Evolutionary conservation across 2,888 invertebrate genomes (phyloP).

Genomic region (Dasysyrphus albostriatus): DNA sequence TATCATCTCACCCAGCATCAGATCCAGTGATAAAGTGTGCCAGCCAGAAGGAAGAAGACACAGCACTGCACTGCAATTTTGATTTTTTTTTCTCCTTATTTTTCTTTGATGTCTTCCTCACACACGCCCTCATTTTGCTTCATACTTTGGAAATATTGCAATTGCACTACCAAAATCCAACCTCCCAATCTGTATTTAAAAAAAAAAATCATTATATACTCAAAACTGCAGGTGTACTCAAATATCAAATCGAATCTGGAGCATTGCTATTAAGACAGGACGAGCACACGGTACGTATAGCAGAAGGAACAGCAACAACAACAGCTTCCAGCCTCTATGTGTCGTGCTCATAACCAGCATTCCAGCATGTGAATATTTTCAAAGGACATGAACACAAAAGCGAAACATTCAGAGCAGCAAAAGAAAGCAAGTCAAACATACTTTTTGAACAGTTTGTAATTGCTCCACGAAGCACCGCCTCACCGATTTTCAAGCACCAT

Average conservation of each 20-base stretch:
- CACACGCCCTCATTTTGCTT: constrained; percentile 54
- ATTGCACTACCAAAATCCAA: background rate
- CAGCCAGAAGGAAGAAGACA: constrained; percentile 23
- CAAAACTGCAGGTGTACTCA: constrained; percentile 50
- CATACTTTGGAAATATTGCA: constrained; percentile 28
- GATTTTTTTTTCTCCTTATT: background rate
- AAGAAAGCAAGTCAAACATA: constrained; percentile 65
- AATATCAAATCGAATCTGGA: constrained; percentile 62
- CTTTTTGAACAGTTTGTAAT: constrained; percentile 71
- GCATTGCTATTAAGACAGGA: constrained; percentile 57
- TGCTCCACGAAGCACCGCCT: constrained; percentile 58
- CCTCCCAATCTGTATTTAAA: constrained; percentile 10
- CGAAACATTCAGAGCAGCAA: constrained; percentile 39
- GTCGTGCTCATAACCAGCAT: constrained; percentile 55
- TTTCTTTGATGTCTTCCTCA: constrained; percentile 22
- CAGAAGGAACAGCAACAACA: constrained; percentile 39
- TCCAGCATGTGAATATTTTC: constrained; percentile 54
- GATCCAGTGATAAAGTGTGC: constrained; percentile 33
- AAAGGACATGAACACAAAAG: constrained; percentile 50
- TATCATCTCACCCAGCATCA: constrained; percentile 43
- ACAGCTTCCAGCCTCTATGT: constrained; percentile 24
- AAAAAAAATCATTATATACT: constrained; percentile 2
- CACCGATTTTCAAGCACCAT: constrained; percentile 41
- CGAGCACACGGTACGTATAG: constrained; percentile 2
- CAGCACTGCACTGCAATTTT: constrained; percentile 10